phyloP scores from a whole-genome alignment of 2,113 vertebrate genomes.

The Tauraco erythrolophus region DNA sequence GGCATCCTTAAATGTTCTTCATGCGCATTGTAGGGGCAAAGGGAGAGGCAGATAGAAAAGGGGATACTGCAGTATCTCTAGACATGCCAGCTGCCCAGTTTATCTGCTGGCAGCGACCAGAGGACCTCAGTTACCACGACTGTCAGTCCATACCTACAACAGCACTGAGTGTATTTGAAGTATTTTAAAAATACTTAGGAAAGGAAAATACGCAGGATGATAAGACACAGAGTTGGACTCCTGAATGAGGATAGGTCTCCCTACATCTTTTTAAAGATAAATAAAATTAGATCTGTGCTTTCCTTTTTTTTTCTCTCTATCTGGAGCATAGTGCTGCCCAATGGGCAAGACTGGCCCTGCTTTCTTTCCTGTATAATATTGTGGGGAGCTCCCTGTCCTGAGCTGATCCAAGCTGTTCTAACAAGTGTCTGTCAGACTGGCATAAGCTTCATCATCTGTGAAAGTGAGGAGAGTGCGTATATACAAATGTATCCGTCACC shows the following conservation, averaged over 20 bases:
- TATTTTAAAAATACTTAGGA: not conserved
- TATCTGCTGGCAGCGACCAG: not conserved
- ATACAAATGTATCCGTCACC: not conserved
- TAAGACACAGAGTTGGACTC: not conserved
- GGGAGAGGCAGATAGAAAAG: not conserved
- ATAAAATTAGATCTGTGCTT: not conserved
- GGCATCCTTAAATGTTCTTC: not conserved
- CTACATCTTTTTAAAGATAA: not conserved
- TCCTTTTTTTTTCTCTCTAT: not conserved
- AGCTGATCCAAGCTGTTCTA: not conserved
- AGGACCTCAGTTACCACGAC: not conserved
- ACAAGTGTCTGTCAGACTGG: not conserved
- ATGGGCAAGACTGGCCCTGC: not conserved
- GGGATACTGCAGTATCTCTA: not conserved
- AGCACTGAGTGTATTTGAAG: not conserved
- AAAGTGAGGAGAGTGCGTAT: not conserved
- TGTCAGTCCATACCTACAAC: not conserved
- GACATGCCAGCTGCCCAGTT: not conserved
- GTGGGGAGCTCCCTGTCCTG: not conserved
- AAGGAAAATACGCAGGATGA: not conserved
- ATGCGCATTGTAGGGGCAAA: not conserved
- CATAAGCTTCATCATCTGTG: not conserved
- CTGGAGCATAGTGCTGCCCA: not conserved
- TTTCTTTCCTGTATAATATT: not conserved
- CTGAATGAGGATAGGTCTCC: not conserved